A percentile compares a stretch with the other conserved stretches of the same genome.
Evolutionary conservation across 2,113 vertebrate genomes (phyloP).

Genomic region (Cacatua alba): DNA sequence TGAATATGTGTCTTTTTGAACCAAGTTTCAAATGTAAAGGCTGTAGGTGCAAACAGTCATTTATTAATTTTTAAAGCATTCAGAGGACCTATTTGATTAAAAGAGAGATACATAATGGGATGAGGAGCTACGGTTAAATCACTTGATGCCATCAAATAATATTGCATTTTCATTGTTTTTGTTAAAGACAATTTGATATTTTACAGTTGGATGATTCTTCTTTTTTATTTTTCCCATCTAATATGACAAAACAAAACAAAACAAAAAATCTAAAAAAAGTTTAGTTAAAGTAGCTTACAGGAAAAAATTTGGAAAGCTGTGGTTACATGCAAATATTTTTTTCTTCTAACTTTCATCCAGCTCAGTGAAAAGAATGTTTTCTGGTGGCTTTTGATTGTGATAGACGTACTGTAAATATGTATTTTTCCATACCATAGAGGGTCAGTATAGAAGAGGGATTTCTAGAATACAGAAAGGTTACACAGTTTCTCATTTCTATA

Average conservation of each 20-base stretch:
- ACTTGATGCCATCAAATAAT: not conserved
- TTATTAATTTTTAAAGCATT: not conserved
- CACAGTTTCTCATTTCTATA: not conserved
- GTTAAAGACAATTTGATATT: not conserved
- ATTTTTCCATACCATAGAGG: not conserved
- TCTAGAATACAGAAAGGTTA: not conserved
- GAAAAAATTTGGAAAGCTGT: not conserved
- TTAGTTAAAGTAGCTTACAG: not conserved
- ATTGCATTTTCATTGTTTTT: not conserved
- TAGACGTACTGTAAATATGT: not conserved
- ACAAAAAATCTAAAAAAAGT: rapidly evolving
- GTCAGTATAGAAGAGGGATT: not conserved
- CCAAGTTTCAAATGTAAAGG: not conserved
- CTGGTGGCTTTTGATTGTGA: not conserved
- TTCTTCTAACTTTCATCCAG: not conserved
- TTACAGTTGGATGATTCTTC: not conserved
- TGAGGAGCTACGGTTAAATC: not conserved
- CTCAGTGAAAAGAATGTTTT: not conserved
- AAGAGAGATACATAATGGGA: not conserved
- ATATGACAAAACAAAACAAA: not conserved
- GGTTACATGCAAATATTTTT: not conserved
- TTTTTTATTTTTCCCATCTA: not conserved
- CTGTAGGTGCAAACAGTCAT: not conserved
- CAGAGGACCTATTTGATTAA: not conserved
- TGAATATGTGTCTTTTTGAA: not conserved